Evolutionary conservation across 2,797 vertebrate genomes (phyloP), one percentile per base, ranked within the genome.

Genomic region (Myotis findleyi): DNA sequence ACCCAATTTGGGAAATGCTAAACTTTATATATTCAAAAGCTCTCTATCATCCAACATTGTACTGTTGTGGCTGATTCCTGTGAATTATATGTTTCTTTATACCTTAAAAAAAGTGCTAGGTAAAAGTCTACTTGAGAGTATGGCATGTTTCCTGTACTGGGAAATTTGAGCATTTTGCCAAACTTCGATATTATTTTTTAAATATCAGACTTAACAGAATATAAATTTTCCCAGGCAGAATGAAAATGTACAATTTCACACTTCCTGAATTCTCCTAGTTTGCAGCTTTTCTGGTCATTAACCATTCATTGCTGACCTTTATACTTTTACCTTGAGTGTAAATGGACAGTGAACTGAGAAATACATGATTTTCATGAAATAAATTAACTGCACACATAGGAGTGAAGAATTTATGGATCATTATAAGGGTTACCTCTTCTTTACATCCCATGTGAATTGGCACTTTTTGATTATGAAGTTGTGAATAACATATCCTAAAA

Each of bases 1-100:
- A 95, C 71, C 89, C 94, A 96, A 21, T 73, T 97, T 90, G 93
- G 94, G 93, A 87, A 97, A 96, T 41, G 73, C 3, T 20, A 92
- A 97, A 97, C 87, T 97, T 95, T 95, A 88, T 95, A 95, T 90
- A 95, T 97, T 97, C 89, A 87, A 92, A 96, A 95, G 55, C 88
- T 93, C 76, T 96, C 77, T 94, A 38, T 96, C 92, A 96, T 73
- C 73, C 87, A 92, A 72, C 27, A 47, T 36, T 64, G 13, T 55
- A 69, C 79, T 66, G 79, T 87, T 71, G 75, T 68, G 2, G 41
- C 25, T 83, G 75, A 94, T 94, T 96, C n/a, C 72, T 92, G 9
- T 92, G 94, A 96, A 86, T 96, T 95, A 91, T 44, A 57, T 93
- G 82, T 94, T 94, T 96, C 89, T 55, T 95, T 93, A 93, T 82